Evolutionary conservation across 2,113 vertebrate genomes (phyloP).

Genomic region (Leptosomus discolor): DNA sequence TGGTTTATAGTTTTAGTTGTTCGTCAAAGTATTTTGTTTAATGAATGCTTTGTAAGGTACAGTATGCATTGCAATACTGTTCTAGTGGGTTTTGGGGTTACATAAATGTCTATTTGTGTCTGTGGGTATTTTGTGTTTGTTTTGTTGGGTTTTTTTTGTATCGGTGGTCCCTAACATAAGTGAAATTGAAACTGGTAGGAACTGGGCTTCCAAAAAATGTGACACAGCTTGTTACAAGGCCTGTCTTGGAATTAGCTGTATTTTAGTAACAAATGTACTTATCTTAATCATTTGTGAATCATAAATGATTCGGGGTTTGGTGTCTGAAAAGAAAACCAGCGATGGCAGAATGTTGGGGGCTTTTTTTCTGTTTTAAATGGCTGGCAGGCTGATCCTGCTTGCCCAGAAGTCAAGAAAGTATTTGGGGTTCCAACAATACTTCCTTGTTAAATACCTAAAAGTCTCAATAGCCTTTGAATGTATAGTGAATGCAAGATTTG

Average conservation of each 20-base stretch:
- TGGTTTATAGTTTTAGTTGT: not conserved
- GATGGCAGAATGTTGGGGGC: not conserved
- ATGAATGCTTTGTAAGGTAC: not conserved
- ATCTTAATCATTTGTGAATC: too few relatives aligned
- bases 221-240: not conserved
- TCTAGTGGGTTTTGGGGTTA: not conserved
- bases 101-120: not conserved
- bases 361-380: not conserved
- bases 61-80: not conserved
- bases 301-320: not conserved
- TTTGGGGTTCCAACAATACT: not conserved
- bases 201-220: not conserved
- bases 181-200: not conserved
- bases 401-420: not conserved
- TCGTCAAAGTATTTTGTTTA: not conserved
- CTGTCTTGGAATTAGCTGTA: not conserved
- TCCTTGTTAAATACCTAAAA: not conserved
- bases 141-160: not conserved
- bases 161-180: not conserved
- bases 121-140: not conserved
- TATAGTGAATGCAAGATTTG: not conserved
- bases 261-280: not conserved
- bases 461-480: not conserved
- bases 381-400: not conserved
- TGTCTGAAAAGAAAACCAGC: not conserved